Conservation (phyloP, 2,113 vertebrate species). For the Morone saxatilis region DNA sequence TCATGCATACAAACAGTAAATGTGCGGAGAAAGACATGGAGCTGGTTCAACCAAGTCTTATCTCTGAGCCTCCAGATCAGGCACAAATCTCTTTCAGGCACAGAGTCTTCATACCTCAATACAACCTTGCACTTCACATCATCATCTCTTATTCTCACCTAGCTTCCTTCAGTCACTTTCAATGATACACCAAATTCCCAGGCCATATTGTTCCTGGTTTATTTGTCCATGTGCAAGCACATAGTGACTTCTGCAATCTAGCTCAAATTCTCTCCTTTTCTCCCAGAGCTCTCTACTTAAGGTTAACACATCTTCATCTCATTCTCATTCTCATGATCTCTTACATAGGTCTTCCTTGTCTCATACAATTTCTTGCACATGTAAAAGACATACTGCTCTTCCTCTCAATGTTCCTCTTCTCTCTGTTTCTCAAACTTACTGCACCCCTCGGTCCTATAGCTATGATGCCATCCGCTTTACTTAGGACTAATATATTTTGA, state of each 20-base stretch:
- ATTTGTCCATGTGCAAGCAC: background rate
- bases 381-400: background rate
- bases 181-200: background rate
- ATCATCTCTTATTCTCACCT: background rate
- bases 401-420: background rate
- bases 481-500: background rate
- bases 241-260: background rate
- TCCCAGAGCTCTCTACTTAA: too few relatives aligned
- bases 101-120: background rate
- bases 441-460: background rate
- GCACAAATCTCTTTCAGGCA: background rate
- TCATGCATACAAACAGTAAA: background rate
- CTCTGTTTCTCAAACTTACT: background rate
- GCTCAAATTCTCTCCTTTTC: background rate
- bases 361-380: background rate
- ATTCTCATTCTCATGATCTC: background rate
- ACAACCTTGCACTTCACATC: background rate
- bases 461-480: background rate
- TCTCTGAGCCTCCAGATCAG: background rate
- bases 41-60: background rate
- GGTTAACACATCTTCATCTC: background rate
- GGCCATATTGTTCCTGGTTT: background rate
- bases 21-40: background rate
- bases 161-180: background rate
- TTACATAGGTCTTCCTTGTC: too few relatives aligned